phyloP scores from a whole-genome alignment of 2,113 vertebrate species.

The Ceyx cyanopectus region DNA sequence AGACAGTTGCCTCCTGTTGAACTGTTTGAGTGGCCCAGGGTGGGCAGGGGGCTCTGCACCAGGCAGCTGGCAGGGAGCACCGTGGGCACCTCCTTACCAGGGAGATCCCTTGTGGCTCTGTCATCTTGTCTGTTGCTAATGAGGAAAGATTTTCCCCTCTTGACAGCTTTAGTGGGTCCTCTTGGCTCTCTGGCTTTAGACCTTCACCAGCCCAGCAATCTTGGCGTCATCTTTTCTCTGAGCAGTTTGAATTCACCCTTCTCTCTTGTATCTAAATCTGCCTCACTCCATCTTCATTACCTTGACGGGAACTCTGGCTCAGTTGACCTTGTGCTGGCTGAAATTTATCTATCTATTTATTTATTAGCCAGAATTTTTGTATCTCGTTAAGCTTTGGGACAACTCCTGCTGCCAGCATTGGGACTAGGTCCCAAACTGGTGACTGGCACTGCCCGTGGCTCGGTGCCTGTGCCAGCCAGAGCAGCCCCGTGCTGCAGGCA shows the following conservation, averaged over 20 bases:
- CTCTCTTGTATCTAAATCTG: background rate
- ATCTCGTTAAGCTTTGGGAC: background rate
- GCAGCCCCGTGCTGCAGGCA: background rate
- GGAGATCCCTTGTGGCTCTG: background rate
- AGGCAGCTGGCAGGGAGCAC: background rate
- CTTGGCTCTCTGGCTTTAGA: background rate
- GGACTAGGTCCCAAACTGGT: background rate
- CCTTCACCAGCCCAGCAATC: background rate
- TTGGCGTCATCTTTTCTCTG: background rate
- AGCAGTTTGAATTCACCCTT: background rate
- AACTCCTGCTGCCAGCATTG: background rate
- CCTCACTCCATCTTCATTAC: background rate
- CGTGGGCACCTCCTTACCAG: background rate
- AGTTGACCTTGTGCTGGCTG: background rate
- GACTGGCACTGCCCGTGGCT: background rate
- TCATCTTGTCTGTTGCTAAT: no score
- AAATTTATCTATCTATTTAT: background rate
- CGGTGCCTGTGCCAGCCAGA: accelerated
- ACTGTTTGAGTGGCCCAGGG: background rate
- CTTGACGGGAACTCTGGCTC: background rate
- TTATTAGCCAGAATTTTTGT: background rate
- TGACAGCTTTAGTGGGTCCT: background rate
- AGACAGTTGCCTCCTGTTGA: accelerated
- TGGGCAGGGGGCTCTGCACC: accelerated
- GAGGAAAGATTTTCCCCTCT: background rate